Evolutionary conservation across 2,888 invertebrate species (phyloP).

Genomic region (Ennomos fuscantarius): DNA sequence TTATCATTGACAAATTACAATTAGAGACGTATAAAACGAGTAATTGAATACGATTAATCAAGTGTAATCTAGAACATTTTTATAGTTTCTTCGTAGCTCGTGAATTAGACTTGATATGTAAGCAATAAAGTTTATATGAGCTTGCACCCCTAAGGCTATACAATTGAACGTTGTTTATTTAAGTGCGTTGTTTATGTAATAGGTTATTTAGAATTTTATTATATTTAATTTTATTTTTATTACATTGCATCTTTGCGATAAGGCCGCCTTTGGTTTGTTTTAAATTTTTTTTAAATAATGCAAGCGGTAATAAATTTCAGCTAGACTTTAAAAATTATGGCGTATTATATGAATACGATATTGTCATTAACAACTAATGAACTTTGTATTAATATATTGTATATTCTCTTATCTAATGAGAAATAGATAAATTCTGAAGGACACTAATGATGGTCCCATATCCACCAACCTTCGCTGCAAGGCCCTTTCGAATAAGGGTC

Average conservation of each 20-base stretch:
- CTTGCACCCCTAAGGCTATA: slow-evolving; percentile 25
- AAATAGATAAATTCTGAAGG: slow-evolving; percentile 27
- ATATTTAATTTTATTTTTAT: too few species aligned
- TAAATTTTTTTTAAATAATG: too few species aligned
- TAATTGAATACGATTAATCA: slow-evolving; percentile 55
- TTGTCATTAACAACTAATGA: slow-evolving; percentile 11
- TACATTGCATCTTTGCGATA: too few species aligned
- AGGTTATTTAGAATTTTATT: slow-evolving; percentile 22
- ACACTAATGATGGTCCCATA: slow-evolving; percentile 43
- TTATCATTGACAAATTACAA: slow-evolving; percentile 40
- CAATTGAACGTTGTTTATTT: slow-evolving; percentile 12
- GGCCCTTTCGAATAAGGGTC: slow-evolving; percentile 18
- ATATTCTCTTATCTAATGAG: slow-evolving; percentile 36
- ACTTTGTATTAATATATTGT: background rate
- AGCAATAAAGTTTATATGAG: slow-evolving; percentile 40
- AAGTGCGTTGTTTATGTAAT: slow-evolving; percentile 26
- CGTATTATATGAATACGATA: too few species aligned
- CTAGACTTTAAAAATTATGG: too few species aligned
- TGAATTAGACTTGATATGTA: slow-evolving; percentile 45
- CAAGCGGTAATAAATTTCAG: too few species aligned
- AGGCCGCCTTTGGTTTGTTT: too few species aligned
- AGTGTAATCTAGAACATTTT: slow-evolving; percentile 61
- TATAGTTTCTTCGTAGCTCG: slow-evolving; percentile 51
- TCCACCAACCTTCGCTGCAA: slow-evolving; percentile 56
- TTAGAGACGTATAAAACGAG: slow-evolving; percentile 38